These are phyloP conservation scores for Glareola pratincola DNA, from an alignment of 2,113 vertebrate species.

Conservation along the genomic window DNA sequence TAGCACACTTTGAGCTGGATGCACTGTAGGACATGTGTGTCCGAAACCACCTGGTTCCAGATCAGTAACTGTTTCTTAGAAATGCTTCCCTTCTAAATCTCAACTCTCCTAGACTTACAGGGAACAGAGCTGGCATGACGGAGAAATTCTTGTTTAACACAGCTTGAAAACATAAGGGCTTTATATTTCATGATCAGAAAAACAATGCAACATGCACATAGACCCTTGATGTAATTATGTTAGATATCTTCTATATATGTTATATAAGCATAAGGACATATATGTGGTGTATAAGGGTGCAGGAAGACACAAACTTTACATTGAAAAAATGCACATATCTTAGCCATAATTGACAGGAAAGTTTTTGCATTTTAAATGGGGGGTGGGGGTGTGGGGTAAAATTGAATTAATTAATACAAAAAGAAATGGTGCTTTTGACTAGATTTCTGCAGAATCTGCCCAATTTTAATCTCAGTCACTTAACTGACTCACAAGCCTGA, in stretches of 20 bases:
- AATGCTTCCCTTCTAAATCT: neutral
- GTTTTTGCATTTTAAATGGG: neutral
- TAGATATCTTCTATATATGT: neutral
- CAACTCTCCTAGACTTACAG: neutral
- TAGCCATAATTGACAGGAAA: neutral
- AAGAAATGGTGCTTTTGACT: neutral
- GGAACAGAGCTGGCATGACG: neutral
- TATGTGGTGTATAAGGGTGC: neutral
- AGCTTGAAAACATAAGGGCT: neutral
- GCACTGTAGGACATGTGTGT: neutral
- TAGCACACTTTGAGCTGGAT: neutral
- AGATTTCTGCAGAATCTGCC: neutral
- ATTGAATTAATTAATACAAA: neutral
- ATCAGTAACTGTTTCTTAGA: neutral
- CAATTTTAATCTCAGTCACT: neutral
- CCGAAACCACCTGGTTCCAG: neutral
- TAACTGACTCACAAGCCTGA: neutral
- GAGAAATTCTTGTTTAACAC: neutral
- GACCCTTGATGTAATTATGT: neutral
- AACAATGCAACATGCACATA: neutral
- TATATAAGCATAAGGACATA: neutral
- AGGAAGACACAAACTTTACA: neutral
- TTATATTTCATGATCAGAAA: neutral
- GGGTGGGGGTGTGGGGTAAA: neutral
- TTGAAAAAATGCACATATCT: rapidly evolving